Percentiles rank a stretch among this genome's conserved stretches.
Conservation (phyloP, 2,113 vertebrate species). For the Callorhinus ursinus region DNA sequence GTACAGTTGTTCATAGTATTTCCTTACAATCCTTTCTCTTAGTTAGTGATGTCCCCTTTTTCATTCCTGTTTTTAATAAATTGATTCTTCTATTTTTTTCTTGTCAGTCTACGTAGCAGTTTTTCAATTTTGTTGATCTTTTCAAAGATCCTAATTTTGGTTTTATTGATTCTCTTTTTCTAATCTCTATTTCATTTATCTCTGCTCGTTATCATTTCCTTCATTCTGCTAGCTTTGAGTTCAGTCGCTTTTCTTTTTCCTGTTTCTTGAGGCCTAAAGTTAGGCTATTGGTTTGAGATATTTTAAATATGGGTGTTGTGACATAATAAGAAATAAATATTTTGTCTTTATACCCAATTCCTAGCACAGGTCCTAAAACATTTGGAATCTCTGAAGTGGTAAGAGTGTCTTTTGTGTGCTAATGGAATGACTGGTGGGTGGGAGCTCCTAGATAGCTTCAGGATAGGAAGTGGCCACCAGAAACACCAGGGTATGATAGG, state of each 20-base stretch:
- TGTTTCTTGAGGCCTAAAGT: neutral
- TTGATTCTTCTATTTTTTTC: neutral
- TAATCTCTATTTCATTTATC: neutral
- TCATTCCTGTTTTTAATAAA: neutral
- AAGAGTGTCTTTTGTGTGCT: neutral
- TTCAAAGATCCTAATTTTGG: neutral
- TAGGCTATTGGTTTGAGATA: neutral
- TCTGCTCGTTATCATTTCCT: neutral
- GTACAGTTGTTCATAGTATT: neutral
- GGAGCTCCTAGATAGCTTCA: neutral
- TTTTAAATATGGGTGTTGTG: neutral
- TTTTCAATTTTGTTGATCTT: neutral
- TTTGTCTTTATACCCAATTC: neutral
- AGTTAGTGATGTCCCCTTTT: neutral
- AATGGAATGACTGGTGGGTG: neutral
- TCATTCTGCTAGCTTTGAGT: neutral
- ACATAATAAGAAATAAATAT: neutral
- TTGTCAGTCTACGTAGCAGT: neutral
- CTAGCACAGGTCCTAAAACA: neutral
- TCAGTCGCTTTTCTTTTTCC: neutral
- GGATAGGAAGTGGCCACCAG: neutral
- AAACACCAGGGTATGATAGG: neutral
- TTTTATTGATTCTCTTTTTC: neutral
- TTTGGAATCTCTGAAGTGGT: neutral
- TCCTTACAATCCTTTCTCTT: neutral